Base-by-base conservation (phyloP, 2,888 invertebrate genomes). In the Pachycephus smyrnensis region DNA sequence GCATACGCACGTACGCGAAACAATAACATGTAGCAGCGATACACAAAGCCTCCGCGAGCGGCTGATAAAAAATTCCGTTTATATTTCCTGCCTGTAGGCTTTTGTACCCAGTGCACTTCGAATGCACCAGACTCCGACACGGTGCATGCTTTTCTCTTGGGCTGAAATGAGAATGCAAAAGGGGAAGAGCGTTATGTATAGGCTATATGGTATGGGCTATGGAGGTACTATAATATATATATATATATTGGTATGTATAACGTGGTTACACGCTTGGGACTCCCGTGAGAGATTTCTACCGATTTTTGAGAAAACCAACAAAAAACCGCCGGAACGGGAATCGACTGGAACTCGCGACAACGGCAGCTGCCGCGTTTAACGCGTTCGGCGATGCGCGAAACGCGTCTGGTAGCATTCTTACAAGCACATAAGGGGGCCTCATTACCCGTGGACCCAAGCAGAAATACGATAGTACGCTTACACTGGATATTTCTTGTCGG, bases 381-480 rank as follows among this genome's bases (percentile, higher is more conserved):
- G 86, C 84, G 84, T 84, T 83, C 85, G 88, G 71, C 84, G 87
- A 84, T 86, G 87, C 86, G 88, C 85, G 85, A 89, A 89, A 88
- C 86, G 88, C 87, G 87, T 84, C 84, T 87, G 87, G 86, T 87
- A 84, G 87, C 87, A 87, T 88, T 88, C 86, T 87, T 87, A 83
- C 83, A 79, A 83, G 86, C 84, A 85, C 84, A 82, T 85, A 82
- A 86, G 82, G 84, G 55, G 83, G 80, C 82, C 85, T 88, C 87
- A 85, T 89, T 88, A 87, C 83, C 75, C 55, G 82, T 77, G 75
- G 78, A 11, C 76, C 80, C 76, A 80, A 80, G 80, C 84, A 79
- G 83, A 85, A 83, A 82, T 83, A 82, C 85, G 85, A 85, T 86
- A 86, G 83, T 81, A 83, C 80, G 73, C 40, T 79, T 73, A 75